Conservation (phyloP, 2,888 invertebrate genomes). For the Melieria omissa region DNA sequence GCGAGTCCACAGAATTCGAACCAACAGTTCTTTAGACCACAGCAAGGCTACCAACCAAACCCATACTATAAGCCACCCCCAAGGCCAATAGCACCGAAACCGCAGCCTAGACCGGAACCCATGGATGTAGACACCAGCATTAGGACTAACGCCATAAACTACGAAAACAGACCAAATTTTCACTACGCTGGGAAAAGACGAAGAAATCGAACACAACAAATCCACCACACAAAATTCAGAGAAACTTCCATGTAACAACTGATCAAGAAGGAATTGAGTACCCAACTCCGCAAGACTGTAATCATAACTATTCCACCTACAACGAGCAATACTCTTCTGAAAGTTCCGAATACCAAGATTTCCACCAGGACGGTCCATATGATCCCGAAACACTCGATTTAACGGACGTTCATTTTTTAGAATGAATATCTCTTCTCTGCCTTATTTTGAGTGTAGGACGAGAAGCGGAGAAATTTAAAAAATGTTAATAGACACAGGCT, state of each 20-base stretch:
- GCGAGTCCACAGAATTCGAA: too few species aligned
- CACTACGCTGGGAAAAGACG: constrained; percentile 2
- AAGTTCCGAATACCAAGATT: too few species aligned
- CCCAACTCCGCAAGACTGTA: too few species aligned
- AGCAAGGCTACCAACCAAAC: background rate
- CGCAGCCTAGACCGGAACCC: background rate
- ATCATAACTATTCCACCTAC: too few species aligned
- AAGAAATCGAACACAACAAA: background rate
- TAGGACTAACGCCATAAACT: background rate
- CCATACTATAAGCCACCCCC: background rate
- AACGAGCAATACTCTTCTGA: too few species aligned
- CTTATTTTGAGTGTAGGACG: constrained; percentile 7
- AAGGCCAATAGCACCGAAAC: too few species aligned
- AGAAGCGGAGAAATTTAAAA: constrained; percentile 8
- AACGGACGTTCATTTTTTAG: constrained; percentile 6
- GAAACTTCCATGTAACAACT: background rate
- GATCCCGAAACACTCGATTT: too few species aligned
- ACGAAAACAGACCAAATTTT: constrained; percentile 1
- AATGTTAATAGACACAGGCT: constrained; percentile 20
- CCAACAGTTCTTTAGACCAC: too few species aligned
- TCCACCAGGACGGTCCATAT: too few species aligned
- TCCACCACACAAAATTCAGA: background rate
- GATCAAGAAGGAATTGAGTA: too few species aligned
- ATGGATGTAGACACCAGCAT: background rate
- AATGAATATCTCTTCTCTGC: constrained; percentile 15